Evolutionary conservation across 2,888 invertebrate genomes (phyloP), one percentile per base, ranked within the genome.

Genomic region (Brachypalpus laphriformis): DNA sequence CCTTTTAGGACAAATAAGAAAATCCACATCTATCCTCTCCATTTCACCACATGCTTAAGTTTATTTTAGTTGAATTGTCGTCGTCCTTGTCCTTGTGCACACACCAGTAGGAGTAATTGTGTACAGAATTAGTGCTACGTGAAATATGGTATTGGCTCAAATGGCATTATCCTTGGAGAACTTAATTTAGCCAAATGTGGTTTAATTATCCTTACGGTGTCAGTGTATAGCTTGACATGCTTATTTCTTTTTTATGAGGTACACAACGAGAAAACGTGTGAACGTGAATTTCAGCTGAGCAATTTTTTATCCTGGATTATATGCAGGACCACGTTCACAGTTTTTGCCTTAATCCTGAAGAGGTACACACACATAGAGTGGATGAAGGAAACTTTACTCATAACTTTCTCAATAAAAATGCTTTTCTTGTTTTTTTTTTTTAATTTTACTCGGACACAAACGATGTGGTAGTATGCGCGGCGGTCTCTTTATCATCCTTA

Each of bases 351-450:
- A 20, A 11, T 65, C 56, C 47, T 65, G 22, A 40, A 31, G 37
- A 72, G 57, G 78, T 59, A 56, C 14, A 3, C 14, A 14, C 14
- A n/a, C 28, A 42, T 5, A 25, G 25, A 25, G 22, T 51, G 45
- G 16, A 40, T 25, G 37, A 47, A 28, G 14, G 14, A 70, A 80
- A 72, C 59, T 59, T 59, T 59, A 34, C 40, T 57, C 42, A 14
- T 42, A 82, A 82, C 65, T 57, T 76, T 70, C 70, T 71, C 70
- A 76, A 76, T 82, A 82, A 76, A 76, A 81, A 47, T 40, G 14
- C 56, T 18, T 47, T 37, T 57, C 31, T 45, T 31, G 16, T 59
- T 54, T 54, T 59, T 54, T 49, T 59, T 74, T 57, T 20, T 71
- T 40, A 47, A 66, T 74, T 68, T 63, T 71, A 71, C 57, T 76